Percentiles rank a stretch among this genome's conserved stretches.
Conservation (phyloP, 2,113 vertebrate genomes). For the Lamprotornis superbus region DNA sequence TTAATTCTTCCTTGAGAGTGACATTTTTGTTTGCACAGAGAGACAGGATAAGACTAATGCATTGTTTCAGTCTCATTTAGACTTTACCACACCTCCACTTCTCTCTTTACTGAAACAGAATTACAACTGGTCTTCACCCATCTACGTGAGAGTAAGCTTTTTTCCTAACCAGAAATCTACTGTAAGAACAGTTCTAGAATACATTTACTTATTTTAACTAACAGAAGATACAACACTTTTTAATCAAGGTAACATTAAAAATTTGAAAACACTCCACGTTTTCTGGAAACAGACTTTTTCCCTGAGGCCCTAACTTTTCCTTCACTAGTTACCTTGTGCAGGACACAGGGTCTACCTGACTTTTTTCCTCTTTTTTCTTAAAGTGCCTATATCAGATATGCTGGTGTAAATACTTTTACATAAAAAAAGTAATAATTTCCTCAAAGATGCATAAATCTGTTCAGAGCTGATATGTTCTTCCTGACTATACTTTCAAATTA, state of each 20-base stretch:
- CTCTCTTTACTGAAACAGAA: background rate
- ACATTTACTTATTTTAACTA: background rate
- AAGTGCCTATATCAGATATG: conserved; percentile 7
- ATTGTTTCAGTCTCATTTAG: background rate
- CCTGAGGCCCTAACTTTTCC: background rate
- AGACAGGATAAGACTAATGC: background rate
- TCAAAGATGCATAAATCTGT: background rate
- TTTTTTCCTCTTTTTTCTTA: background rate
- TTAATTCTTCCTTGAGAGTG: background rate
- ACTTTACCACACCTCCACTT: background rate
- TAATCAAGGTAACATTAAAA: background rate
- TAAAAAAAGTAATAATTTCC: background rate
- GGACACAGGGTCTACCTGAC: background rate
- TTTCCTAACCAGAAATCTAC: background rate
- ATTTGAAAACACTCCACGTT: background rate
- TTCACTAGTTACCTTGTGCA: background rate
- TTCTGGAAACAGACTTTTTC: background rate
- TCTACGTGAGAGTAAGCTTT: background rate
- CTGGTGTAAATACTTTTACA: background rate
- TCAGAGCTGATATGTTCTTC: background rate
- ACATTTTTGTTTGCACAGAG: background rate
- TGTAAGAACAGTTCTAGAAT: background rate
- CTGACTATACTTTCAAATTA: background rate
- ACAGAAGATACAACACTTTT: background rate
- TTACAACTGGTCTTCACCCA: background rate